These are phyloP conservation scores for Aix galericulata DNA, from an alignment of 2,113 vertebrate species.

Conservation along the genomic window DNA sequence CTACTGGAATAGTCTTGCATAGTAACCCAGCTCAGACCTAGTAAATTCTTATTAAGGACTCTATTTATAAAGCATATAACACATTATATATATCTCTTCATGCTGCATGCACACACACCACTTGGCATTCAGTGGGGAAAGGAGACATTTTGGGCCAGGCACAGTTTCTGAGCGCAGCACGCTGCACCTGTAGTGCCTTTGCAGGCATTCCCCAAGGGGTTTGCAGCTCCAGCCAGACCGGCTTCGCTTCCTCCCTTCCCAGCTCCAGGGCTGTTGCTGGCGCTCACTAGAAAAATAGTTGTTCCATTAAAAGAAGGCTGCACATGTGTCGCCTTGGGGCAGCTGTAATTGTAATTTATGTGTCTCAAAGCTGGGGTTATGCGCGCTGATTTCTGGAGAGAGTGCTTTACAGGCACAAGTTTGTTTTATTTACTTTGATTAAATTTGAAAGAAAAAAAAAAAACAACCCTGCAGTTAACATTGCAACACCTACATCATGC, in stretches of 20 bases:
- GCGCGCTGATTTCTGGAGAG: not conserved
- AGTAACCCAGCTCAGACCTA: not conserved
- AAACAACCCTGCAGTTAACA: not conserved
- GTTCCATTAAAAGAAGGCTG: not conserved
- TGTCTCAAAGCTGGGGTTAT: not conserved
- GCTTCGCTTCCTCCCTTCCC: not conserved
- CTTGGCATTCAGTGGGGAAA: not conserved
- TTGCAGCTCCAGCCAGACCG: not conserved
- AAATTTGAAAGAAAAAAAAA: not conserved
- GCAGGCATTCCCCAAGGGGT: not conserved
- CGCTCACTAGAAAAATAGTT: not conserved
- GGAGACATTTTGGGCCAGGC: not conserved
- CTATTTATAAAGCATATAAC: conserved; percentile 42
- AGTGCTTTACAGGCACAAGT: not conserved
- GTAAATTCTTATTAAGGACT: not conserved
- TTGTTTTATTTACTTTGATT: not conserved
- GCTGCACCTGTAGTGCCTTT: not conserved
- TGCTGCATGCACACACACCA: not conserved
- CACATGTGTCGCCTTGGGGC: not conserved
- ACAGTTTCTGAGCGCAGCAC: not conserved
- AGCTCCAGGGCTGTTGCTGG: not conserved
- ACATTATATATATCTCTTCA: not conserved
- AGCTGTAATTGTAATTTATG: not conserved
- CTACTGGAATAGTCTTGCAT: not conserved
- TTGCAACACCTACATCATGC: not conserved